A percentile compares a stretch with the other conserved stretches of the same genome.
phyloP scores from a whole-genome alignment of 2,797 vertebrate genomes.

The Coccyzus lansbergi region DNA sequence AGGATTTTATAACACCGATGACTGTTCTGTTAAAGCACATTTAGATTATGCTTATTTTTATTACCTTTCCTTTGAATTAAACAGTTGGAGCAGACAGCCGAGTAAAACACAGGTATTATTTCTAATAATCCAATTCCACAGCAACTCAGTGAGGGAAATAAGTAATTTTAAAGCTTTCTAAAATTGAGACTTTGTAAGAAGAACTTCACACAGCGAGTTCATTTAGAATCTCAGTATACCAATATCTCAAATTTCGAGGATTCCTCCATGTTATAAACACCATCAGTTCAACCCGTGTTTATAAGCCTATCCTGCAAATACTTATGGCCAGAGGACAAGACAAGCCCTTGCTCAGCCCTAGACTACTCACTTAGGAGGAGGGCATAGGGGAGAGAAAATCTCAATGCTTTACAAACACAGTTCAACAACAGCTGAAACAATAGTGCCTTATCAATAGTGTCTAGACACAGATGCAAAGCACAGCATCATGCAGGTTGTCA shows the following conservation, averaged over 20 bases:
- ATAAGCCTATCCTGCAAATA: not conserved
- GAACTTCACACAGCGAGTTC: not conserved
- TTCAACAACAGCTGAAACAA: not conserved
- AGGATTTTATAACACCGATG: not conserved
- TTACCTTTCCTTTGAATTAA: not conserved
- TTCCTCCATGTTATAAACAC: not conserved
- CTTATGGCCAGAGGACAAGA: not conserved
- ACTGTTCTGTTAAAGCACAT: not conserved
- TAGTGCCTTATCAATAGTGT: not conserved
- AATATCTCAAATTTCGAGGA: not conserved
- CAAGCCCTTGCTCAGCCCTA: not conserved
- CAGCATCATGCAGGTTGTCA: not conserved
- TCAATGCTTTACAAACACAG: not conserved
- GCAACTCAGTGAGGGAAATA: not conserved
- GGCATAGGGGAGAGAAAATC: not conserved
- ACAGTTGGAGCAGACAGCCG: not conserved
- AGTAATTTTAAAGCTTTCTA: not conserved
- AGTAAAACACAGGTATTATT: not conserved
- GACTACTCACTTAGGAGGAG: too few relatives aligned
- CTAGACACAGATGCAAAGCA: not conserved
- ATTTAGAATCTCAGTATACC: not conserved
- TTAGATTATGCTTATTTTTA: not conserved
- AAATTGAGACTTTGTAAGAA: not conserved
- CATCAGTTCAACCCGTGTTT: not conserved
- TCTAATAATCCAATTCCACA: conserved; percentile 26